A percentile compares a stretch with the other conserved stretches of the same genome.
These are phyloP conservation scores for Cyrtonyx montezumae DNA, from an alignment of 2,113 vertebrate genomes.

Conservation along the genomic window DNA sequence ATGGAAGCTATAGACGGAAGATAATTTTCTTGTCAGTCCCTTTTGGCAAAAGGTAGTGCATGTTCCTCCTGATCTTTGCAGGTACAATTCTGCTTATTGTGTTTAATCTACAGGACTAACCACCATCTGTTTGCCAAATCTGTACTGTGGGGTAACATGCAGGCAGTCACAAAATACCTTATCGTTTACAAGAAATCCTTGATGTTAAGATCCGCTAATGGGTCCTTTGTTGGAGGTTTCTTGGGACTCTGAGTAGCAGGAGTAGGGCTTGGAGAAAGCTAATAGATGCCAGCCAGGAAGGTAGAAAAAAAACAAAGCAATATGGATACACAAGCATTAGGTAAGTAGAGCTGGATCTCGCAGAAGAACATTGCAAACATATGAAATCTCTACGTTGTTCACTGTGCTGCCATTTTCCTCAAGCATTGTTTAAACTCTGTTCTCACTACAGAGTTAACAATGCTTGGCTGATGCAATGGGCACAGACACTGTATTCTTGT, in stretches of 20 bases:
- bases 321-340: conserved; percentile 70
- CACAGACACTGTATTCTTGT: background rate
- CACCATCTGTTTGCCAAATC: conserved; percentile 31
- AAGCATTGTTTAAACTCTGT: background rate
- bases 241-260: conserved; percentile 93
- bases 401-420: background rate
- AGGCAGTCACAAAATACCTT: conserved; percentile 80
- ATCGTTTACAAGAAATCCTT: conserved; percentile 98
- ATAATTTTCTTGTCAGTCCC: background rate
- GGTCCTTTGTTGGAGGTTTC: conserved; percentile 98
- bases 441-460: background rate
- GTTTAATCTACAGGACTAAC: background rate
- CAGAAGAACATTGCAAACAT: conserved; percentile 16
- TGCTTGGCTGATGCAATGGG: background rate
- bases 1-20: background rate
- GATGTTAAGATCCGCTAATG: conserved; percentile 98
- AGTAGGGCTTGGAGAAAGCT: conserved; percentile 95
- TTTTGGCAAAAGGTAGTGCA: background rate
- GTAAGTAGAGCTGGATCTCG: background rate
- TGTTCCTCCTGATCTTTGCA: background rate
- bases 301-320: conserved; percentile 72
- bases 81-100: background rate
- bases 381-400: background rate
- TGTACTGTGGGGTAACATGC: conserved; percentile 17
- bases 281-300: conserved; percentile 58